Conservation (phyloP, 2,888 invertebrate species). For the Macrophya alboannulata region DNA sequence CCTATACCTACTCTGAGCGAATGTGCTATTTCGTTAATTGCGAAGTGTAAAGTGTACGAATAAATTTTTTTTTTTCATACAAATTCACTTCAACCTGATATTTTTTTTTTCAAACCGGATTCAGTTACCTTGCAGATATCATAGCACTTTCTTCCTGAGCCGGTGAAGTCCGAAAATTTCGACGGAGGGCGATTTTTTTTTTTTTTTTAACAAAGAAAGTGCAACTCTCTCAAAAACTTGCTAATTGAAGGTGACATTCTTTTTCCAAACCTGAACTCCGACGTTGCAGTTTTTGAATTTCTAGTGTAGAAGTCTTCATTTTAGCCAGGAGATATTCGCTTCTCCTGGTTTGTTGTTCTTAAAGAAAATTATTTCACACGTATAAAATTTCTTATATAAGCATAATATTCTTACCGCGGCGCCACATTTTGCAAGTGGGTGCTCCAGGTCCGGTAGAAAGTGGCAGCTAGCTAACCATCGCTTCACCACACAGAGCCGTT, state of each 20-base stretch:
- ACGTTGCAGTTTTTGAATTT: no score
- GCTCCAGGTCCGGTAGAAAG: slow-evolving; percentile 56
- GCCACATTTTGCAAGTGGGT: slow-evolving; percentile 53
- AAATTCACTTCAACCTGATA: background rate
- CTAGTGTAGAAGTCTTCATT: no score
- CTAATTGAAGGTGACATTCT: no score
- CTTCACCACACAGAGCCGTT: slow-evolving; percentile 38
- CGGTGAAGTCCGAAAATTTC: no score
- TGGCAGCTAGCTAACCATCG: slow-evolving; percentile 18
- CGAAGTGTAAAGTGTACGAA: slow-evolving; percentile 40
- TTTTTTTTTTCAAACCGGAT: background rate
- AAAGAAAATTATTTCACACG: background rate
- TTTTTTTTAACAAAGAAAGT: no score
- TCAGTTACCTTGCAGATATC: background rate
- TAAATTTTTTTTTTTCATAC: slow-evolving; percentile 34
- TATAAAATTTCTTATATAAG: slow-evolving; percentile 38
- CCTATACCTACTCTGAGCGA: slow-evolving; percentile 26
- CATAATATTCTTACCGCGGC: background rate
- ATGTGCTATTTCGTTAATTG: slow-evolving; percentile 43
- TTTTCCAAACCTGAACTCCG: no score
- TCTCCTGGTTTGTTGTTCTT: background rate
- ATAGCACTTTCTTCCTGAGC: background rate
- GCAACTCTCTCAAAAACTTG: background rate
- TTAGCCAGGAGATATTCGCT: background rate
- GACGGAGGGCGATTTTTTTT: no score